Evolutionary conservation across 2,888 invertebrate species (phyloP), one percentile per base, ranked within the genome.

Genomic region (Abrostola triplasia): DNA sequence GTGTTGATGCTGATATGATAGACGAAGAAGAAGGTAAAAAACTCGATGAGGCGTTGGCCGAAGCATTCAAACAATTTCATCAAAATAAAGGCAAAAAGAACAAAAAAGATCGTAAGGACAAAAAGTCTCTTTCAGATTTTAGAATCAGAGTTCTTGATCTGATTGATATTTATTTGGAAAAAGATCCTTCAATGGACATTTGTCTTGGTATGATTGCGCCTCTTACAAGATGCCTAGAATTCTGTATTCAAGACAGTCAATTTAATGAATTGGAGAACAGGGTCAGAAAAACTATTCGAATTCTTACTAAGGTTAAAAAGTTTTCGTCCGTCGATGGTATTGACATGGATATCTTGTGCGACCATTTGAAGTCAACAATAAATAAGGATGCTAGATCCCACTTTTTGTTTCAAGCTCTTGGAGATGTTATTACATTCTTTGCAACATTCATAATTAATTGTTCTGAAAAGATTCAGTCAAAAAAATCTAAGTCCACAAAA

Each of bases 1-100:
- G 97, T 69, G 90, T 97, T 38, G 97, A 97, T 84, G 95, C 97
- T 1, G 97, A 97, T 82, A 95, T 97, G 80, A 95, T 98, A 80
- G 95, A 96, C 72, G 97, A 98, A 80, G 96, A 96, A 68, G 97
- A 97, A 86, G 98, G 97, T 10, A 96, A 95, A 65, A 95, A 96
- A 82, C 88, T 97, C 0, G 97, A 98, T 79, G 95, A 96, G 71
- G 97, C 97, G 0, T 89, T 98, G 63, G 96, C 97, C 0, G 96
- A 96, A 59, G 98, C 97, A 0, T 98, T 98, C 84, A 96, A 95
- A 84, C 95, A 96, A 80, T 95, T 96, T 79, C 93, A 94, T 70
- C 95, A 95, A 62, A 95, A 94, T 6, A 94, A 94, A 81, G 90
- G 86, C 47, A 95, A 95, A 73, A 95, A 95, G 77, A 85, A 92